Conservation (phyloP, 2,113 vertebrate genomes). For the Sakesphorus luctuosus region DNA sequence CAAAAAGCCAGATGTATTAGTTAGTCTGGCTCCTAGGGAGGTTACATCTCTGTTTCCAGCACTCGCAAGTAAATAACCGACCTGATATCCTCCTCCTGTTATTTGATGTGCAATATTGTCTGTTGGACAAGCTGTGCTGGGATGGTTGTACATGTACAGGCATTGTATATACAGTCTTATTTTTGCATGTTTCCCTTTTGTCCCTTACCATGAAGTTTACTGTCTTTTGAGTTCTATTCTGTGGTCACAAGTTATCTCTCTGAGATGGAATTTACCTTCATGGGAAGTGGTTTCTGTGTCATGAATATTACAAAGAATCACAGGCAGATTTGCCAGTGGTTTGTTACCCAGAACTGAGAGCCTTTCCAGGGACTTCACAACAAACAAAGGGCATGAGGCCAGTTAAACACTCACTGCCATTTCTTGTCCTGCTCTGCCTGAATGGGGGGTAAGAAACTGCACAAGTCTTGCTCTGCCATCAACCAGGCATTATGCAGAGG, state of each 20-base stretch:
- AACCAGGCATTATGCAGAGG: neutral
- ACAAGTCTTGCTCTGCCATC: constrained; percentile 2
- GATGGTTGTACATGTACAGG: neutral
- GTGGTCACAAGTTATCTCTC: neutral
- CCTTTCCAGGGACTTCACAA: constrained; percentile 61
- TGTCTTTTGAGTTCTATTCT: constrained; percentile 25
- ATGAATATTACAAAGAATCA: constrained; percentile 27
- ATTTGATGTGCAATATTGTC: neutral
- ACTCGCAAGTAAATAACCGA: constrained; percentile 39
- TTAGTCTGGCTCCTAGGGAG: constrained; percentile 7
- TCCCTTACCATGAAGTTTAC: neutral
- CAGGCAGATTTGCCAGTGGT: constrained; percentile 51
- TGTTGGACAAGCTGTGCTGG: neutral
- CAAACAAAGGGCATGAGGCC: constrained; percentile 57
- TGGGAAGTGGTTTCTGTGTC: neutral
- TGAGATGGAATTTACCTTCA: constrained; percentile 28
- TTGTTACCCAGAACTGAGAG: constrained; percentile 54
- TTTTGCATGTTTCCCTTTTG: neutral
- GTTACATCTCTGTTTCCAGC: neutral
- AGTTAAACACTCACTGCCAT: constrained; percentile 62
- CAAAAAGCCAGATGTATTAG: constrained; percentile 14
- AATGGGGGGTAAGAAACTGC: neutral
- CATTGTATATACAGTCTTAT: neutral
- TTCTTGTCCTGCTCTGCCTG: constrained; percentile 59
- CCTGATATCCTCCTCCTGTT: constrained; percentile 23